Evolutionary conservation across 2,888 invertebrate genomes (phyloP).

Genomic region (Clusia tigrina): DNA sequence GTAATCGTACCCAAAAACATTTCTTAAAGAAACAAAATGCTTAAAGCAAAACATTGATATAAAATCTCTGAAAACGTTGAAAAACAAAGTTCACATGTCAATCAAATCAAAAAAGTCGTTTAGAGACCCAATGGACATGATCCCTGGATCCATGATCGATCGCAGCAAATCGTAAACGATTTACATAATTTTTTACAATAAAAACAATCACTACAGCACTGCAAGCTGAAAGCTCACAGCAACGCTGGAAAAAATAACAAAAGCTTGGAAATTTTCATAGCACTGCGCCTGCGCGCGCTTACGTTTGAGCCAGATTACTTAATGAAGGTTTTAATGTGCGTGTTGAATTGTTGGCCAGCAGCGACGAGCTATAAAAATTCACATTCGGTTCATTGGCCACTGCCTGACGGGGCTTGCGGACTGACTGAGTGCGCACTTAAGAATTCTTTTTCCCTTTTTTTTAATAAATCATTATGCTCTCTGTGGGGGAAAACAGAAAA

Average conservation of each 20-base stretch:
- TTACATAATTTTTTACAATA: constrained; percentile 3
- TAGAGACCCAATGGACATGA: constrained; percentile 6
- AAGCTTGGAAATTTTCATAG: no score
- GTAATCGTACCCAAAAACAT: no score
- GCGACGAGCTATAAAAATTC: neutral
- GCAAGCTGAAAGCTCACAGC: no score
- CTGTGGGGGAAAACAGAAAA: constrained; percentile 2
- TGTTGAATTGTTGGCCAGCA: neutral
- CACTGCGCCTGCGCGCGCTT: neutral
- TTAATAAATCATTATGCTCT: constrained; percentile 3
- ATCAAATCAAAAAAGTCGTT: constrained; percentile 46
- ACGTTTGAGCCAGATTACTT: neutral
- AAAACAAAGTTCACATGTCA: constrained; percentile 47
- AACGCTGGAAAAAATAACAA: no score
- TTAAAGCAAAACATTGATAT: no score
- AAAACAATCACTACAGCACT: no score
- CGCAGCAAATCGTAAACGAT: constrained; percentile 10
- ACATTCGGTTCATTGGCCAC: constrained; percentile 4
- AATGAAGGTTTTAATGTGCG: neutral
- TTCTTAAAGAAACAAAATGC: no score
- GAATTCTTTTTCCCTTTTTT: neutral
- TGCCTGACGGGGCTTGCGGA: neutral
- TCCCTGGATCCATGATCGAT: no score
- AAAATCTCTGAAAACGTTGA: no score
- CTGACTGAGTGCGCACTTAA: neutral